Evolutionary conservation across 2,113 vertebrate genomes (phyloP).

Genomic region (Chloropsis cyanopogon): DNA sequence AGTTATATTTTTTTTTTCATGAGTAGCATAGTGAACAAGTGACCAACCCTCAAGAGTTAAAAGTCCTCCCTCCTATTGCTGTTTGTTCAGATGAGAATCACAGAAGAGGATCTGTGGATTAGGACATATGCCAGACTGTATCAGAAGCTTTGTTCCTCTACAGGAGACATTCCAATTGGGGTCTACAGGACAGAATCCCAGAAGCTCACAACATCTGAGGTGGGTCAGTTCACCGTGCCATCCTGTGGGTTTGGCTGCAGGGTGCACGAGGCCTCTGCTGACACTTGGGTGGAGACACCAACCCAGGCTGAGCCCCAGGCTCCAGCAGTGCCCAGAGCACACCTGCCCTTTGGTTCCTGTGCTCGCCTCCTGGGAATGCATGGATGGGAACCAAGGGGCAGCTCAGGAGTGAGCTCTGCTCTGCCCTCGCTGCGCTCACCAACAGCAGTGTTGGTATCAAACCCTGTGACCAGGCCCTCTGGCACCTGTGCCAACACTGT

Average conservation of each 20-base stretch:
- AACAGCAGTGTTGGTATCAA: not conserved
- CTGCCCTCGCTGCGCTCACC: not conserved
- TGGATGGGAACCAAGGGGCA: not conserved
- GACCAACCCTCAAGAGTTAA: not conserved
- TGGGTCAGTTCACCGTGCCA: slow-evolving; percentile 23
- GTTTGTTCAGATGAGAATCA: slow-evolving; percentile 86
- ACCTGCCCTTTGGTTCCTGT: not conserved
- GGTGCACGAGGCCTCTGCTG: not conserved
- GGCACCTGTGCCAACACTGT: not conserved
- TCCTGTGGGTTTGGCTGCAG: not conserved
- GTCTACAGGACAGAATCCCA: slow-evolving; percentile 91
- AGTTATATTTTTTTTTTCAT: not conserved
- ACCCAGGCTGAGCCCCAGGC: not conserved
- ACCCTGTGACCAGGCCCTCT: not conserved
- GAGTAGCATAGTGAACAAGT: not conserved
- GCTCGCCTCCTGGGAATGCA: not conserved
- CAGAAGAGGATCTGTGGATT: slow-evolving; percentile 92
- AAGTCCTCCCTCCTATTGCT: not conserved
- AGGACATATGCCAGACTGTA: slow-evolving; percentile 91
- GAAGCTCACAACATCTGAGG: slow-evolving; percentile 86
- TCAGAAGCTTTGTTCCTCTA: slow-evolving; percentile 92
- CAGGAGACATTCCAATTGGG: slow-evolving; percentile 92
- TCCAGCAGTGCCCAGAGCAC: not conserved
- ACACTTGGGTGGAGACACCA: rapidly evolving
- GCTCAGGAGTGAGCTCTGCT: not conserved